Conservation (phyloP, 2,888 invertebrate genomes). For the Athalia rosae region DNA sequence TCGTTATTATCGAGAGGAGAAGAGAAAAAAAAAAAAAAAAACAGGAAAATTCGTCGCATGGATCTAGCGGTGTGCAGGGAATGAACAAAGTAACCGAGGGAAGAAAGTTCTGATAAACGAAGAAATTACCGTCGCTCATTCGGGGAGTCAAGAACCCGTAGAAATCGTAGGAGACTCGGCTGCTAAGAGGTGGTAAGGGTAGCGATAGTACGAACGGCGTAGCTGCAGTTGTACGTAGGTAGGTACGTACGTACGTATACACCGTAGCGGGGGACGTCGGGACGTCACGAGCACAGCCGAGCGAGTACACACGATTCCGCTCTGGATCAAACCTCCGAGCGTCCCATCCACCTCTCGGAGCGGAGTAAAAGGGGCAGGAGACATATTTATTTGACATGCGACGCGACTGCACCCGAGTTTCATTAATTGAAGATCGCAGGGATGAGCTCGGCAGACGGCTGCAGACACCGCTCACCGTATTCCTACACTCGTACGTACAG, state of each 20-base stretch:
- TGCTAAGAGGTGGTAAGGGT: constrained; percentile 44
- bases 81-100: constrained; percentile 40
- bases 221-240: constrained; percentile 32
- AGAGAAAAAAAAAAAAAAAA: not conserved
- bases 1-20: not conserved
- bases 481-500: constrained; percentile 54
- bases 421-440: constrained; percentile 74
- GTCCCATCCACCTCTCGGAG: constrained; percentile 52
- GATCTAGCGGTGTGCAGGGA: not conserved
- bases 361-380: constrained; percentile 60
- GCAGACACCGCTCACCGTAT: constrained; percentile 63
- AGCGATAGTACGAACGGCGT: constrained; percentile 7
- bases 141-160: constrained; percentile 34
- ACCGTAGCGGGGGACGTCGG: constrained; percentile 36
- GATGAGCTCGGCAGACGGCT: constrained; percentile 70
- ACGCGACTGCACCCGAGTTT: constrained; percentile 74
- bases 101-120: constrained; percentile 44
- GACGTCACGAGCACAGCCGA: constrained; percentile 59
- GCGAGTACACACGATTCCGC: constrained; percentile 63
- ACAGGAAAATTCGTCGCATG: too few species aligned
- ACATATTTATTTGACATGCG: constrained; percentile 74
- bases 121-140: constrained; percentile 44
- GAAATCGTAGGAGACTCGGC: constrained; percentile 20
- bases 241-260: constrained; percentile 44
- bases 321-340: constrained; percentile 63